Evolutionary conservation across 2,113 vertebrate genomes (phyloP).

Genomic region (Octodon degus): DNA sequence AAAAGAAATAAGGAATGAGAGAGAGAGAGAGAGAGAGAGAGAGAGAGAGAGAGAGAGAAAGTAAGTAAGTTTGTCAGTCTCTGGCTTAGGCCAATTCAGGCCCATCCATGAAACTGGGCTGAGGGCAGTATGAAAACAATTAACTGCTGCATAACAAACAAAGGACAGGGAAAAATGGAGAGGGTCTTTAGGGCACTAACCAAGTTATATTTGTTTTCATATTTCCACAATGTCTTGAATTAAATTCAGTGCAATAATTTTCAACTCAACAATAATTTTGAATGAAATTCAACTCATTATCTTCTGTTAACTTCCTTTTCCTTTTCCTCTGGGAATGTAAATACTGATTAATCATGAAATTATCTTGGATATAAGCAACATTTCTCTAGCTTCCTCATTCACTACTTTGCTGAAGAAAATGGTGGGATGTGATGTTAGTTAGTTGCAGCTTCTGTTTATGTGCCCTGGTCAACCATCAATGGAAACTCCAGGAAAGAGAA

Average conservation of each 20-base stretch:
- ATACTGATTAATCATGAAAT: not conserved
- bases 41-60: not conserved
- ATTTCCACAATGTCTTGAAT: constrained; percentile 30
- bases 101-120: not conserved
- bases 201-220: constrained; percentile 14
- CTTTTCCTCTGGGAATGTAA: not conserved
- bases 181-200: not conserved
- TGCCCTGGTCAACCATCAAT: not conserved
- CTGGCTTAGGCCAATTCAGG: not conserved
- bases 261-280: constrained; percentile 27
- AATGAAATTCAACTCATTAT: not conserved
- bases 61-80: not conserved
- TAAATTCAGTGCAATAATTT: constrained; percentile 27
- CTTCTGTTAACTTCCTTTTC: constrained; percentile 14
- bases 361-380: not conserved
- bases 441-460: constrained; percentile 8
- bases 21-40: not conserved
- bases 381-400: constrained; percentile 51
- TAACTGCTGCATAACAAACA: not conserved
- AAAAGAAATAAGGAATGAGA: too few relatives aligned
- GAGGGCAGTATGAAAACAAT: not conserved
- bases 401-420: constrained; percentile 45
- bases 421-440: constrained; percentile 39
- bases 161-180: not conserved
- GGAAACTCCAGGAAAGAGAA: constrained; percentile 2